phyloP scores from a whole-genome alignment of 1,140 invertebrate species.

The Cherax destructor region DNA sequence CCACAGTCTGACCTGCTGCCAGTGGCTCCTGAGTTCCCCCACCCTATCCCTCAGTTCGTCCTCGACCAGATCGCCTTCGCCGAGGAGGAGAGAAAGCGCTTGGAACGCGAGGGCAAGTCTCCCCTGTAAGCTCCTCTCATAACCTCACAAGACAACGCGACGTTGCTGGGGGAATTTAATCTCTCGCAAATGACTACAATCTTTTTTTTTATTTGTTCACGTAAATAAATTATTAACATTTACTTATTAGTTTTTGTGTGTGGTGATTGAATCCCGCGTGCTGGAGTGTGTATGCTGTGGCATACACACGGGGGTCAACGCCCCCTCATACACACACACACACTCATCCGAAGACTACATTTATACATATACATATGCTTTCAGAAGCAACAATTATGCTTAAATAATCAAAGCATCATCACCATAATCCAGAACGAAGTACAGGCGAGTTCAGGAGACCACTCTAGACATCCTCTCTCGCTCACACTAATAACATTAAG shows the following conservation, averaged over 20 bases:
- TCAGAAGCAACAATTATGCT: too few relatives aligned
- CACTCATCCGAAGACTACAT: background rate
- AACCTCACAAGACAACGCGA: too few relatives aligned
- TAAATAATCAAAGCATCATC: too few relatives aligned
- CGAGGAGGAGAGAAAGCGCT: background rate
- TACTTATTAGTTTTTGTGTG: too few relatives aligned
- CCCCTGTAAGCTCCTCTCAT: background rate
- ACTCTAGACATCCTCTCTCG: too few relatives aligned
- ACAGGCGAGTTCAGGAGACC: too few relatives aligned
- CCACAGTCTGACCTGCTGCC: constrained; percentile 37
- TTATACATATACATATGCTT: too few relatives aligned
- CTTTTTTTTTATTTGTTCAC: background rate
- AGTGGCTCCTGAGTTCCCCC: constrained; percentile 27
- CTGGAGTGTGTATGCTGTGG: too few relatives aligned
- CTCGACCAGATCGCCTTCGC: constrained; percentile 30
- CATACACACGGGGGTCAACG: background rate
- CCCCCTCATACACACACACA: background rate
- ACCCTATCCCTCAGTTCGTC: constrained; percentile 37
- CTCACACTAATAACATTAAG: too few relatives aligned
- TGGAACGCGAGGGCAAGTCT: background rate
- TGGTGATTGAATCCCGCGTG: too few relatives aligned
- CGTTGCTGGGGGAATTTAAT: background rate
- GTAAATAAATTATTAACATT: constrained; percentile 2
- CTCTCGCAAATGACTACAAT: background rate
- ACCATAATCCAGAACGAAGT: too few relatives aligned